Conservation (phyloP, 2,113 vertebrate species). For the Zootoca vivipara region DNA sequence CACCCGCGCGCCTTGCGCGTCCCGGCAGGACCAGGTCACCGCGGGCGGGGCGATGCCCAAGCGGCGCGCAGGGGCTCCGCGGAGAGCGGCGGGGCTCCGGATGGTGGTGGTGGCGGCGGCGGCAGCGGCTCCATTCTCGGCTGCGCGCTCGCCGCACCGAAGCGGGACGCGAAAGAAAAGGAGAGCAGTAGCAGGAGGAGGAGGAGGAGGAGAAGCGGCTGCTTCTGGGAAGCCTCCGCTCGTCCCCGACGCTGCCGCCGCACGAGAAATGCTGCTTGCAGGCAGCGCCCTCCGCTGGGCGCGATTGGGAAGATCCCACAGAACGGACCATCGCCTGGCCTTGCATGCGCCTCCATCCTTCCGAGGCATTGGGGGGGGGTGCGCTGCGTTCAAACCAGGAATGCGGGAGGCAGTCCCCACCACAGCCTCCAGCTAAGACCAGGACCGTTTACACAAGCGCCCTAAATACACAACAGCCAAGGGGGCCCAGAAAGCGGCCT, state of each 20-base stretch:
- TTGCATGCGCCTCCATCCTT: too few relatives aligned
- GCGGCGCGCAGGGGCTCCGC: not conserved
- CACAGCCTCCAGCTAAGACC: too few relatives aligned
- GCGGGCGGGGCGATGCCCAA: not conserved
- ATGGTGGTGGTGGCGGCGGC: not conserved
- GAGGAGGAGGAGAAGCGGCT: not conserved
- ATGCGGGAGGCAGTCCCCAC: too few relatives aligned
- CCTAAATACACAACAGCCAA: too few relatives aligned
- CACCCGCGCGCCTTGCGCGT: not conserved
- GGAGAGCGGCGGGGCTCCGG: too few relatives aligned
- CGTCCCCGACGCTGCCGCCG: not conserved
- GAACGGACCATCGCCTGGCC: too few relatives aligned
- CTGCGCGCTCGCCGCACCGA: not conserved
- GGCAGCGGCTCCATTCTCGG: not conserved
- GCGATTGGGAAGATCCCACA: not conserved
- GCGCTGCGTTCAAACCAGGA: too few relatives aligned
- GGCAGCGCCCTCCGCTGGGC: conserved; percentile 34
- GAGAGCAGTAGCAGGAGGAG: not conserved
- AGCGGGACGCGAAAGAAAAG: not conserved
- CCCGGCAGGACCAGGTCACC: not conserved
- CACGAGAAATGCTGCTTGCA: not conserved
- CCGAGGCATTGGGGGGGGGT: too few relatives aligned
- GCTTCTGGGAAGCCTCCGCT: not conserved
- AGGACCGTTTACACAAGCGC: too few relatives aligned
- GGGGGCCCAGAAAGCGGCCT: too few relatives aligned